Evolutionary conservation across 2,797 vertebrate genomes (phyloP).

Genomic region (Salarias fasciatus): DNA sequence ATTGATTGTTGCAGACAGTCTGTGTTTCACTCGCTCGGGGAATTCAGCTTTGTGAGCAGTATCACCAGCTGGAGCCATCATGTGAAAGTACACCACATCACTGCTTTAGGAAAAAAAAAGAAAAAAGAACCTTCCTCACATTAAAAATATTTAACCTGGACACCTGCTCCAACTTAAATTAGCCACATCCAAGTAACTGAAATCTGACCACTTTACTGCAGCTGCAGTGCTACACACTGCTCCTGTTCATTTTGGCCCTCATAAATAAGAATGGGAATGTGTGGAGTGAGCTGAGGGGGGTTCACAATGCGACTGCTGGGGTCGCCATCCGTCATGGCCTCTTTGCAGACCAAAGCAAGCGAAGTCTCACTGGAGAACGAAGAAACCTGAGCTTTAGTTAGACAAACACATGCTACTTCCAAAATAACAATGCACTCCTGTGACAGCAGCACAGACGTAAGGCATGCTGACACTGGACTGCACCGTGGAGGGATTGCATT

Average conservation of each 20-base stretch:
- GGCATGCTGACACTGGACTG: constrained; percentile 64
- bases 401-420: constrained; percentile 88
- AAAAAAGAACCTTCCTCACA: constrained; percentile 11
- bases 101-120: constrained; percentile 5
- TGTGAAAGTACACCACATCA: constrained; percentile 12
- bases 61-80: not conserved
- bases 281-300: constrained; percentile 30
- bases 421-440: constrained; percentile 86
- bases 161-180: constrained; percentile 55
- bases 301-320: constrained; percentile 57
- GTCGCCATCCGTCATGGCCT: constrained; percentile 71
- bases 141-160: constrained; percentile 39
- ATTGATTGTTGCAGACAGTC: no score
- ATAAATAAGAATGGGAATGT: constrained; percentile 77
- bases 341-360: constrained; percentile 59
- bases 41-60: not conserved
- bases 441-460: constrained; percentile 70
- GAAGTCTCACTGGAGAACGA: constrained; percentile 49
- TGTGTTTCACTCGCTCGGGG: not conserved
- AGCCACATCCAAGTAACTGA: constrained; percentile 50
- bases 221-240: constrained; percentile 46
- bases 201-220: constrained; percentile 50
- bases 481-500: constrained; percentile 74
- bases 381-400: constrained; percentile 83
- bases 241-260: constrained; percentile 61